Evolutionary conservation across 2,888 invertebrate genomes (phyloP).

Genomic region (Andrena trimmerana): DNA sequence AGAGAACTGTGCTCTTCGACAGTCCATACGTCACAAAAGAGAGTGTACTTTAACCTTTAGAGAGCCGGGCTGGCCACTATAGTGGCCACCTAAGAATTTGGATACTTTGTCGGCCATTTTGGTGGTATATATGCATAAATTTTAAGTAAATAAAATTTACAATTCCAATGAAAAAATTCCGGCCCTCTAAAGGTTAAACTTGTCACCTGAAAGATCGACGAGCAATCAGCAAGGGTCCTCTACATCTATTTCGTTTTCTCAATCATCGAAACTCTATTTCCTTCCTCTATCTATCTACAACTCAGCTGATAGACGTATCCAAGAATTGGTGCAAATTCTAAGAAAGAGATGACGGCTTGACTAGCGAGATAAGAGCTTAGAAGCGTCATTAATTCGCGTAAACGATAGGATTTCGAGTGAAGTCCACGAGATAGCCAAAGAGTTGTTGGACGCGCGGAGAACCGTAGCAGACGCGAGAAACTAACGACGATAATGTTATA

Average conservation of each 20-base stretch:
- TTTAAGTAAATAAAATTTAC: too few relatives aligned
- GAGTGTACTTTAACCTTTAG: too few relatives aligned
- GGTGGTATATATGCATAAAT: too few relatives aligned
- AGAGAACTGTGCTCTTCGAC: too few relatives aligned
- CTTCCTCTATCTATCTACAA: not conserved
- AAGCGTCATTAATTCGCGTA: slow-evolving; percentile 1
- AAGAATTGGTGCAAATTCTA: not conserved
- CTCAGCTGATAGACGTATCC: not conserved
- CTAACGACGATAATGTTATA: slow-evolving; percentile 18
- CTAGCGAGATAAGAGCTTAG: slow-evolving; percentile 13
- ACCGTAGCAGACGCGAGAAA: not conserved
- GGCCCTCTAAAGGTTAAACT: too few relatives aligned
- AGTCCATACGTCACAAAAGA: too few relatives aligned
- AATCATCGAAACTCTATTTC: not conserved
- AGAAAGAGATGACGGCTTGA: not conserved
- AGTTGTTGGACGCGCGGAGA: not conserved
- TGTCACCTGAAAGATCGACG: not conserved
- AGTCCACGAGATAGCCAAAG: slow-evolving; percentile 23
- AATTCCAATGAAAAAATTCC: too few relatives aligned
- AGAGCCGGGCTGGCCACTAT: too few relatives aligned
- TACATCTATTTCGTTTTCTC: not conserved
- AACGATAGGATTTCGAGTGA: slow-evolving; percentile 1
- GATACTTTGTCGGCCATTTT: too few relatives aligned
- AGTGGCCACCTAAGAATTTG: too few relatives aligned
- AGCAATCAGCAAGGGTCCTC: not conserved